A percentile compares a stretch with the other conserved stretches of the same genome.
phyloP scores from a whole-genome alignment of 1,140 invertebrate genomes.

The Lepidurus arcticus region DNA sequence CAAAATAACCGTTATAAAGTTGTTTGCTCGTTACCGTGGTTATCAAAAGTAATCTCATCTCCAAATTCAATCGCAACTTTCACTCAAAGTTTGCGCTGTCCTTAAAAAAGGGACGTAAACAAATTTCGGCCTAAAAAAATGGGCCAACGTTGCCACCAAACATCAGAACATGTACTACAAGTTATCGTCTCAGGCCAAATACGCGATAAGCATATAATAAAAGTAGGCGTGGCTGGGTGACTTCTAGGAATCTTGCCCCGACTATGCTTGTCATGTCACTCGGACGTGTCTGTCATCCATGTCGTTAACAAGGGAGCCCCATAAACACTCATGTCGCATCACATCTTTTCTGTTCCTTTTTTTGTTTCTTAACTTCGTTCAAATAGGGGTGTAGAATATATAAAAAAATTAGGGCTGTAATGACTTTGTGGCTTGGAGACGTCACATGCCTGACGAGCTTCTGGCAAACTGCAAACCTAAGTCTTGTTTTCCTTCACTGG shows the following conservation, averaged over 20 bases:
- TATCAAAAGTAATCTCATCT: no score
- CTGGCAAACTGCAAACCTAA: background rate
- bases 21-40: no score
- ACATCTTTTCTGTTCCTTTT: background rate
- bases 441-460: background rate
- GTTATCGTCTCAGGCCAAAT: background rate
- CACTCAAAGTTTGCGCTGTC: no score
- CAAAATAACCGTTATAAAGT: no score
- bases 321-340: conserved; percentile 5
- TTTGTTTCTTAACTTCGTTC: background rate
- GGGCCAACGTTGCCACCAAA: no score
- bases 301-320: conserved; percentile 17
- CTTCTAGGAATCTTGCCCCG: background rate
- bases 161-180: background rate
- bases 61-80: no score
- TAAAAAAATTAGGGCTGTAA: background rate
- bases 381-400: background rate
- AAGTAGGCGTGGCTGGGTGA: conserved; percentile 10
- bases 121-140: no score
- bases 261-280: conserved; percentile 7
- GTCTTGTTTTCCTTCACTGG: conserved; percentile 18
- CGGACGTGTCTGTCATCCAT: conserved; percentile 21
- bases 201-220: background rate
- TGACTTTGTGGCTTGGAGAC: background rate
- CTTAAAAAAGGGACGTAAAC: no score